Evolutionary conservation across 2,888 invertebrate species (phyloP), one percentile per base, ranked within the genome.

Genomic region (Sinopyrophorus schimmeli): DNA sequence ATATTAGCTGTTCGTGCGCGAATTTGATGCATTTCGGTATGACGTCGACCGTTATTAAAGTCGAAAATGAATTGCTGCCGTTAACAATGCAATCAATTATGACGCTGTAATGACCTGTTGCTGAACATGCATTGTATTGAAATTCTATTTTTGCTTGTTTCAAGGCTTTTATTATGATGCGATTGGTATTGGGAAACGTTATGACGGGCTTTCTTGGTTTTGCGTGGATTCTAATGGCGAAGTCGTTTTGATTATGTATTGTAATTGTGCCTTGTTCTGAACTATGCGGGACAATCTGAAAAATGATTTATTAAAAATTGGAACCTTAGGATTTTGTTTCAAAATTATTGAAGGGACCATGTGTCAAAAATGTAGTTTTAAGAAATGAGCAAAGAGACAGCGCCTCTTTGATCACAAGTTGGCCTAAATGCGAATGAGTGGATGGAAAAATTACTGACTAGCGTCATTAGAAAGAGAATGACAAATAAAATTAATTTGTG

Each of bases 1-100:
- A 66, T 1, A 56, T 40, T 1, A 76, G 48, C 23, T 72, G 68
- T 2, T 61, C 59, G 1, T 56, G 58, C 1, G 61, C 51, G 3
- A 74, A 56, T 2, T 58, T 58, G 1, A 76, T 55, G 17, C 63
- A 63, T 43, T 73, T 74, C 1, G 64, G 60, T 2, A 74, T 69
- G 0, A 77, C 71, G 2, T 72, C 67, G 0, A 74, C 76, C 4
- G 67, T 65, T 1, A 76, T 62, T 2, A 68, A 66, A 10, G 76
- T 61, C 27, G 74, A 70, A 48, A 73, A 73, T 1, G 68, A 61
- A 38, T 75, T 73, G 53, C 66, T 66, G 6, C 71, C 68, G 50
- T 77, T 77, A 11, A 77, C 66, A 1, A 72, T 58, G 18, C 76
- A 70, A 43, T 70, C 68, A 10, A 76, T 60, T 12, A 67, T 69